These are phyloP conservation scores for Cinclus mexicanus DNA, from an alignment of 2,113 vertebrate genomes.

Conservation along the genomic window DNA sequence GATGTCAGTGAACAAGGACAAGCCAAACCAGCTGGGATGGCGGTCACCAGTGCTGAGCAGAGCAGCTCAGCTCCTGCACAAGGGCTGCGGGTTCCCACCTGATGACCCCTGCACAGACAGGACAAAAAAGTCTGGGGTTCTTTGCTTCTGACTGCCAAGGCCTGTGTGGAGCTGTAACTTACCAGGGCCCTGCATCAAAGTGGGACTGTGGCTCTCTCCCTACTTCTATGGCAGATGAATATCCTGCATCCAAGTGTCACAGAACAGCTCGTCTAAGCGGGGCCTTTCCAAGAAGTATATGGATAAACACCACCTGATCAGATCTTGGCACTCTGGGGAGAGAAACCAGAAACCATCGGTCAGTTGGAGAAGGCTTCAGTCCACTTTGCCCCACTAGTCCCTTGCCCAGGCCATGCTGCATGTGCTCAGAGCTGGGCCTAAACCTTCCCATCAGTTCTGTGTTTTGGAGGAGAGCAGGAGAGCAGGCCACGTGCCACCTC, in stretches of 20 bases:
- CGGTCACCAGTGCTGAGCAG: not conserved
- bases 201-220: not conserved
- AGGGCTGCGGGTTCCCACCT: not conserved
- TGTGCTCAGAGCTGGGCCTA: not conserved
- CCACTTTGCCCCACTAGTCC: not conserved
- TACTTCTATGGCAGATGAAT: not conserved
- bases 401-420: not conserved
- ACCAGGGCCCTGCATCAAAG: not conserved
- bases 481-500: not conserved
- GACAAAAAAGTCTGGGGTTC: not conserved
- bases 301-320: not conserved
- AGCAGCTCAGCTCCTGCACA: not conserved
- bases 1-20: not conserved
- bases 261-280: not conserved
- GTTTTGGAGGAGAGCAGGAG: not conserved
- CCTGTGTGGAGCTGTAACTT: not conserved
- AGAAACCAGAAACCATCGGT: accelerated
- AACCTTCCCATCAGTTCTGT: accelerated
- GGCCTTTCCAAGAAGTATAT: not conserved
- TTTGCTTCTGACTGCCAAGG: not conserved
- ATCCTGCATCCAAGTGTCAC: not conserved
- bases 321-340: not conserved
- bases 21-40: not conserved
- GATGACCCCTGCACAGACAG: not conserved
- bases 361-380: not conserved